phyloP scores from a whole-genome alignment of 1,140 invertebrate genomes.

The Nasonia vitripennis region DNA sequence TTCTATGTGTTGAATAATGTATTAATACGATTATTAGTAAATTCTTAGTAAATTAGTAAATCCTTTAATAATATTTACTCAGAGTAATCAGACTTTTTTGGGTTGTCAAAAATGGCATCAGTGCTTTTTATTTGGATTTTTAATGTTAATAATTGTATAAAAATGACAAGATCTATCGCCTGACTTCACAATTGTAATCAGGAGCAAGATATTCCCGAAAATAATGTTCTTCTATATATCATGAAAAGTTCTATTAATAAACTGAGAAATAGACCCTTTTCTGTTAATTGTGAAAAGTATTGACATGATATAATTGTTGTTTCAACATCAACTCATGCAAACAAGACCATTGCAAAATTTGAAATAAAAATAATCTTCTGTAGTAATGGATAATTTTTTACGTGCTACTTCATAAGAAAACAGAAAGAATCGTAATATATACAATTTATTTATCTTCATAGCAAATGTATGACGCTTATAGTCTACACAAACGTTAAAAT shows the following conservation, averaged over 20 bases:
- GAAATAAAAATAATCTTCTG: background rate
- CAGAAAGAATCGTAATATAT: constrained; percentile 21
- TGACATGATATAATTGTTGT: background rate
- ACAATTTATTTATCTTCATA: constrained; percentile 32
- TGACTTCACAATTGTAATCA: background rate
- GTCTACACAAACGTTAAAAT: background rate
- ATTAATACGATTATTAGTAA: constrained; percentile 9
- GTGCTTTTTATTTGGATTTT: constrained; percentile 33
- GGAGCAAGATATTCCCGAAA: background rate
- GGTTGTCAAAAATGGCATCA: constrained; percentile 40
- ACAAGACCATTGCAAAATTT: background rate
- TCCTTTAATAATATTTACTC: constrained; percentile 9
- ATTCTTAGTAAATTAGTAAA: constrained; percentile 28
- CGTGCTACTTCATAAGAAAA: background rate
- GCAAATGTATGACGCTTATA: background rate
- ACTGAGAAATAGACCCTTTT: background rate
- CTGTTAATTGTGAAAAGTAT: background rate
- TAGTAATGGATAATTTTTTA: background rate
- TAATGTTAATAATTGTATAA: constrained; percentile 21
- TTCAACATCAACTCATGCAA: background rate
- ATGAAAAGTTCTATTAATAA: background rate
- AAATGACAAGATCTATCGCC: constrained; percentile 6
- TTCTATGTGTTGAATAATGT: constrained; percentile 20
- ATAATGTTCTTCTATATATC: background rate
- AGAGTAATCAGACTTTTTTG: constrained; percentile 43